Base-by-base conservation (phyloP, 2,113 vertebrate species). In the Hydrochoerus hydrochaeris region DNA sequence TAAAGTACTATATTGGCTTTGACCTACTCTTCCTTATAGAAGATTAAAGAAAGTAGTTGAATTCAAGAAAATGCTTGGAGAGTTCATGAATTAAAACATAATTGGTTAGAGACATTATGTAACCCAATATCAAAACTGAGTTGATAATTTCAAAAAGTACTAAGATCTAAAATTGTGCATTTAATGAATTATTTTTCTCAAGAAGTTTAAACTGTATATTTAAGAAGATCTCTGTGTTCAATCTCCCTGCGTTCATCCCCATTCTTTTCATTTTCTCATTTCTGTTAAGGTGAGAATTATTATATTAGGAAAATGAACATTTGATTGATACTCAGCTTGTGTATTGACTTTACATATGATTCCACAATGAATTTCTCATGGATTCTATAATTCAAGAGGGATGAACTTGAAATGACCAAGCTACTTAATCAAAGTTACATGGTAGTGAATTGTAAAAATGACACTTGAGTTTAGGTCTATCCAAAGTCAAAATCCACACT, bases 391-490 rank as follows among this genome's bases (percentile, higher is more conserved):
- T 35, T 35, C 17, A 46, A 13, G 30, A 77, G 22, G 62, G 12
- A 12, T 67, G 11, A 88, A 19, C 12, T 75, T 92, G 62, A 17
- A 44, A 3, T 46, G 69, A 11, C 13, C 46, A 83, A 62, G 10
- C 5, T 24, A 7, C 90, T 84, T 67, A 35, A 3, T 63, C 14
- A 78, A 85, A 87, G 75, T 58, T 73, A 83, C 7, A 24, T 44
- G 16, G 32, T 24, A 28, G 80, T 86, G 71, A 95, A 14, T 75
- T 81, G 44, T 28, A 89, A 38, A 96, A 89, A 16, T 75, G 44
- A 96, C 93, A 94, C 84, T 87, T 91, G 32, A 85, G n/a, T 93
- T 83, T 32, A 58, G 28, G 7, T 89, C 24, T 92, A 0, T 81
- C 24, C 84, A 35, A 17, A 57, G 16, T 87, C 41, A 91, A 90